Evolutionary conservation across 2,888 invertebrate genomes (phyloP), one percentile per base, ranked within the genome.

Genomic region (Tortricodes alternella): DNA sequence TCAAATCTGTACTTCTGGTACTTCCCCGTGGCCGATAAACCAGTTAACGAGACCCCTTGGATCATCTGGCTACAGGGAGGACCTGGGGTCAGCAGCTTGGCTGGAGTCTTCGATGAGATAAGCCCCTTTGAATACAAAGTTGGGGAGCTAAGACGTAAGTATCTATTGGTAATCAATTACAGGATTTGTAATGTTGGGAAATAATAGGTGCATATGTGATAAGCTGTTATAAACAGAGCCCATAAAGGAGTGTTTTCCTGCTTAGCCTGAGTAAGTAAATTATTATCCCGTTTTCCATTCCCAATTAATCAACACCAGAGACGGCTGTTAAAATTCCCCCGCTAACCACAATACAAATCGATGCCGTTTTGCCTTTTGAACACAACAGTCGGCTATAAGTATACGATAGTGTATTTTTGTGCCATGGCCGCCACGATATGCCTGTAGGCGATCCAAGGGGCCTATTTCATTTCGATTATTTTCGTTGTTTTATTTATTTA

Each of bases 41-140:
- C 83, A 0, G 63, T 76, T 6, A 68, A 68, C n/a, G 69, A 75
- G 24, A 78, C 82, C 2, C 97, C 97, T 0, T 87, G 97, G 69
- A 91, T 96, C 24, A 92, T 97, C 58, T 97, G 97, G 97, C 85
- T 97, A 9, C 95, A 97, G 92, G 97, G 97, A 9, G 97, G 97
- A 0, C 97, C 97, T 0, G 97, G 93, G 0, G 94, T 92, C 0
- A 94, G 95, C 0, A 94, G 95, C 24, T 60, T 89, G 2, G 75
- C 74, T 1, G 88, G 85, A 0, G 68, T 87, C 0, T 88, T 89
- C 41, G 75, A 77, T 16, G 87, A 89, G 60, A 80, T 88, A n/a
- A 89, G 89, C 37, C 89, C 89, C 0, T 78, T 89, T 48, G 66
- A 72, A 46, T 75, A 74, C 46, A 46, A 46, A 7, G 58, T 69